Percentiles rank a stretch among this genome's conserved stretches.
Conservation (phyloP, 2,888 invertebrate species). For the Atrina japonica region DNA sequence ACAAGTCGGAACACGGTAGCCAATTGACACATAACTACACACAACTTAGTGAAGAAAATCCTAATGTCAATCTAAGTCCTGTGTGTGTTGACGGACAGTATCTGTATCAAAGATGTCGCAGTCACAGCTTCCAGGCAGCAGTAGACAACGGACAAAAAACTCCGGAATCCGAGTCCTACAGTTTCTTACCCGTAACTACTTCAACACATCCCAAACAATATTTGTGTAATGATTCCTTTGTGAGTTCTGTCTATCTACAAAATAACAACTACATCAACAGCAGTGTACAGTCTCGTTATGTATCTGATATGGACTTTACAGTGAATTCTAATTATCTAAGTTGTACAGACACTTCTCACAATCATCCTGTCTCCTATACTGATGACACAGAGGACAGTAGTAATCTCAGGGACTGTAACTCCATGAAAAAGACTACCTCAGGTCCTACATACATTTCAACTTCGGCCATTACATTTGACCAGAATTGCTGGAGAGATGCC, state of each 20-base stretch:
- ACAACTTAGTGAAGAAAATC: no score
- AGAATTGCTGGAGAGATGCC: no score
- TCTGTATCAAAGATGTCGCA: constrained; percentile 45
- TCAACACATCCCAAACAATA: neutral
- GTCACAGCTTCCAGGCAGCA: constrained; percentile 63
- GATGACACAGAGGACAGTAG: no score
- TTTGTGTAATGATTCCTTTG: neutral
- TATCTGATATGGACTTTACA: constrained; percentile 5
- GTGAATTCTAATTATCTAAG: constrained; percentile 24
- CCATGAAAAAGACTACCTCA: no score
- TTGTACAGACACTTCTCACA: constrained; percentile 21
- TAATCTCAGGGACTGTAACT: no score
- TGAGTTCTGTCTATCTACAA: neutral
- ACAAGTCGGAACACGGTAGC: no score
- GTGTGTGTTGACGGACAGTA: neutral
- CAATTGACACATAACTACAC: no score
- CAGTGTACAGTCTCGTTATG: neutral
- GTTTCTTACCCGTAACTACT: neutral
- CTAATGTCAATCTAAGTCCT: no score
- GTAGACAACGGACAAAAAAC: constrained; percentile 61
- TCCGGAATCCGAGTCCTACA: neutral
- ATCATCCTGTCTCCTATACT: neutral
- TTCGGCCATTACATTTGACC: no score
- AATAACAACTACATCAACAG: neutral
- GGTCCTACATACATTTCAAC: no score